phyloP scores from a whole-genome alignment of 2,888 invertebrate genomes.

The Philereme transversata region DNA sequence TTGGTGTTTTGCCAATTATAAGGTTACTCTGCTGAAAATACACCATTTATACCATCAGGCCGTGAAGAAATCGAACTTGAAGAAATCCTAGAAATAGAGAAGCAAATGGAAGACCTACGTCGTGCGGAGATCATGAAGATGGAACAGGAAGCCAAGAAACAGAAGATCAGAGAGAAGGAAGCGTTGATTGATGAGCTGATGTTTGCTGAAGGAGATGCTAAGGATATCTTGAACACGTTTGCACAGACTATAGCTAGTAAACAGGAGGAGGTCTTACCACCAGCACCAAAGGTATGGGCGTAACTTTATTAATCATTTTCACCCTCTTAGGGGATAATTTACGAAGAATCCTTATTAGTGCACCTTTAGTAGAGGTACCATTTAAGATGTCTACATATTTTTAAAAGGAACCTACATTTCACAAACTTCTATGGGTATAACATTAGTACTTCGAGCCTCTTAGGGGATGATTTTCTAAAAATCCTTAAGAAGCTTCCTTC shows the following conservation, averaged over 20 bases:
- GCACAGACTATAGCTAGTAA: conserved; percentile 88
- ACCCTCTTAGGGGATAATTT: too few species aligned
- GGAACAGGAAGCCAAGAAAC: conserved; percentile 90
- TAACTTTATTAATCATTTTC: too few species aligned
- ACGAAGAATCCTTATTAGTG: too few species aligned
- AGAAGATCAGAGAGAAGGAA: conserved; percentile 94
- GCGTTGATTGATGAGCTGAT: conserved; percentile 97
- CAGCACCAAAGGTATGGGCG: conserved; percentile 68
- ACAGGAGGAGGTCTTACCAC: conserved; percentile 81
- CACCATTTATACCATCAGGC: conserved; percentile 57
- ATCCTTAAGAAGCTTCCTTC: too few species aligned
- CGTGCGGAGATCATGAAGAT: conserved; percentile 87
- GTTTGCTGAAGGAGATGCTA: conserved; percentile 95
- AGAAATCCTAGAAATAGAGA: conserved; percentile 92
- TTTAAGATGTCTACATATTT: too few species aligned
- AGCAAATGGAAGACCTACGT: conserved; percentile 89
- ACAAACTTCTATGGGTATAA: too few species aligned
- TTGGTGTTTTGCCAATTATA: too few species aligned
- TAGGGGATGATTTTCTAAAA: too few species aligned
- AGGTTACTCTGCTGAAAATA: too few species aligned
- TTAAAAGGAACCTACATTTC: too few species aligned
- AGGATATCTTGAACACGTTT: conserved; percentile 93
- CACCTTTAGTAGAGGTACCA: too few species aligned
- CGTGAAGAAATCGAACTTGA: conserved; percentile 94
- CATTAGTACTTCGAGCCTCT: too few species aligned